phyloP scores from a whole-genome alignment of 2,797 vertebrate genomes.

The Catharus ustulatus region DNA sequence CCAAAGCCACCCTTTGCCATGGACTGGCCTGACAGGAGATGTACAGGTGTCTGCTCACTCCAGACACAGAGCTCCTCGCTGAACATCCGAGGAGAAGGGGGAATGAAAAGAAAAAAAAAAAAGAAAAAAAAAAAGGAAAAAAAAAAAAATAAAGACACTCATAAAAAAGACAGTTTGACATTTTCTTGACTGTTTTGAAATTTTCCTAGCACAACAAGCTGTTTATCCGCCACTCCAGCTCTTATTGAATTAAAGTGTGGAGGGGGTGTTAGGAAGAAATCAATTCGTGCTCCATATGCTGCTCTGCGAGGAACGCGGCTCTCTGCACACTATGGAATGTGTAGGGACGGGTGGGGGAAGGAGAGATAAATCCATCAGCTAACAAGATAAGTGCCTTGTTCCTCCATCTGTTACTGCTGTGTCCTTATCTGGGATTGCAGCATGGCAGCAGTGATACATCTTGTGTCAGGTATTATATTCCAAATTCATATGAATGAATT shows the following conservation, averaged over 20 bases:
- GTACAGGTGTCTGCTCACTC: neutral
- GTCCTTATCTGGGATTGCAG: constrained; percentile 81
- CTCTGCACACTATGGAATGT: constrained; percentile 76
- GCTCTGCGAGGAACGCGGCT: constrained; percentile 51
- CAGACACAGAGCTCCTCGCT: fast-evolving
- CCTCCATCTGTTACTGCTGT: constrained; percentile 82
- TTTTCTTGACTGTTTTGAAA: constrained; percentile 77
- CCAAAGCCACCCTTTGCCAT: neutral
- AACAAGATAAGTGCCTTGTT: constrained; percentile 84
- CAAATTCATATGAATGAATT: constrained; percentile 79
- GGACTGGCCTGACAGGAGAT: neutral
- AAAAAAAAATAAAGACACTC: neutral
- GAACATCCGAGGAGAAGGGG: neutral
- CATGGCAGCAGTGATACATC: constrained; percentile 74
- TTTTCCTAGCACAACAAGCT: constrained; percentile 77
- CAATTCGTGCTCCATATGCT: constrained; percentile 77
- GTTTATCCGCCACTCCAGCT: constrained; percentile 74
- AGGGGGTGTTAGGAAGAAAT: constrained; percentile 72
- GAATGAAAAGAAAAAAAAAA: fast-evolving
- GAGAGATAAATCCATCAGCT: constrained; percentile 82
- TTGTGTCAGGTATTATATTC: constrained; percentile 83
- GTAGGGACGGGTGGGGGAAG: constrained; percentile 71
- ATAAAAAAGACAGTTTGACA: constrained; percentile 69
- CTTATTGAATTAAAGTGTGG: constrained; percentile 78
- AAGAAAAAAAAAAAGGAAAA: fast-evolving